Evolutionary conservation across 2,797 vertebrate species (phyloP).

Genomic region (Parauchenoglanis ngamensis): DNA sequence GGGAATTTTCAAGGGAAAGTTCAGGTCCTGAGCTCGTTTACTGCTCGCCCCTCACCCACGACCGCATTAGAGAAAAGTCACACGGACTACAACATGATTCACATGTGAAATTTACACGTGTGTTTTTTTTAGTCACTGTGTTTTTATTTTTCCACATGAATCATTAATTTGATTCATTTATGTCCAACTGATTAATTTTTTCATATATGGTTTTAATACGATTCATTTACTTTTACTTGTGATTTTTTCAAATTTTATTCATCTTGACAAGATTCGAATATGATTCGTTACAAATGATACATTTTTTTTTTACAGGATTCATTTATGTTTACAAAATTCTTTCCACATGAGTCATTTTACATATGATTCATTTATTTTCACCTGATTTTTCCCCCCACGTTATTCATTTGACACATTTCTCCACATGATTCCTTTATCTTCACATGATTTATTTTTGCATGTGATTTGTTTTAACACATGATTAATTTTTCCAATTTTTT

Average conservation of each 20-base stretch:
- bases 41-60: neutral
- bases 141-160: neutral
- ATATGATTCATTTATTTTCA: neutral
- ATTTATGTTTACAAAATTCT: neutral
- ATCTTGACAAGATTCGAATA: neutral
- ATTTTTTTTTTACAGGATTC: neutral
- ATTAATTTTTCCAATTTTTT: no score
- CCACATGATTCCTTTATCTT: neutral
- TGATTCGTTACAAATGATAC: neutral
- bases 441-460: neutral
- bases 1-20: slow-evolving; percentile 51
- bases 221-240: no score
- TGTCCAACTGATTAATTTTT: neutral
- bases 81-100: neutral
- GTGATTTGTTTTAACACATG: no score
- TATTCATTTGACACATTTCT: neutral
- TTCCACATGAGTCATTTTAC: neutral
- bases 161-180: neutral
- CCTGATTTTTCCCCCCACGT: neutral
- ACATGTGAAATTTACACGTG: neutral
- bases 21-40: slow-evolving; percentile 27
- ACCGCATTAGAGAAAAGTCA: neutral
- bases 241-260: no score
- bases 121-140: neutral
- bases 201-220: neutral